These are phyloP conservation scores for Ceratosolen solmsi DNA, from an alignment of 1,140 invertebrate genomes.

Conservation along the genomic window DNA sequence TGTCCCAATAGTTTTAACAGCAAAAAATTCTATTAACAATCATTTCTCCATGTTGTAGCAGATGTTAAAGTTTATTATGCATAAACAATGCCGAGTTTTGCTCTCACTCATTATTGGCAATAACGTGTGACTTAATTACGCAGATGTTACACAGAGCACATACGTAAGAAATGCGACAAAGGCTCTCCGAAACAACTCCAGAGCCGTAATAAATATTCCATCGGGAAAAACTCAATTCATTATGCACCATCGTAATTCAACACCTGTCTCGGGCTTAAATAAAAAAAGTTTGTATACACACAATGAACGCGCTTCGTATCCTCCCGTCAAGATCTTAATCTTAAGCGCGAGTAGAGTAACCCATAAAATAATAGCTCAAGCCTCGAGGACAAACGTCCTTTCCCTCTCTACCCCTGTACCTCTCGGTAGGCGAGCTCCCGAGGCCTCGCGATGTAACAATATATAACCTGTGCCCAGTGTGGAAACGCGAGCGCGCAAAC, in stretches of 20 bases:
- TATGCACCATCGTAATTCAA: slow-evolving; percentile 20
- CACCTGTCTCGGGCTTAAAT: neutral
- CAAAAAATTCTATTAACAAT: no score
- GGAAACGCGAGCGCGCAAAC: neutral
- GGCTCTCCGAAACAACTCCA: neutral
- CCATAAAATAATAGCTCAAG: slow-evolving; percentile 4
- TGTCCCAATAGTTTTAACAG: no score
- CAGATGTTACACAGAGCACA: no score
- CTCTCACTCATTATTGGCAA: no score
- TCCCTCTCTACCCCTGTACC: neutral
- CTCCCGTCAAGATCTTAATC: slow-evolving; percentile 5
- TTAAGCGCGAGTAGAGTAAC: neutral
- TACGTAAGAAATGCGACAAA: neutral
- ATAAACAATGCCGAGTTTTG: no score
- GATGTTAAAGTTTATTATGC: no score
- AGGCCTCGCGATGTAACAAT: neutral
- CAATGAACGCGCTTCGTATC: neutral
- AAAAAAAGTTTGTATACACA: neutral
- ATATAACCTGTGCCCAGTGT: neutral
- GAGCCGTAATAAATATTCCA: neutral
- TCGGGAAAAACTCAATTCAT: neutral
- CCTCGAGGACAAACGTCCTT: neutral
- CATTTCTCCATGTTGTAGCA: no score
- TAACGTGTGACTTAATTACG: no score
- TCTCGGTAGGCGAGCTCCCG: neutral